Evolutionary conservation across 2,797 vertebrate genomes (phyloP), one percentile per base, ranked within the genome.

Genomic region (Corythornis leucogaster): DNA sequence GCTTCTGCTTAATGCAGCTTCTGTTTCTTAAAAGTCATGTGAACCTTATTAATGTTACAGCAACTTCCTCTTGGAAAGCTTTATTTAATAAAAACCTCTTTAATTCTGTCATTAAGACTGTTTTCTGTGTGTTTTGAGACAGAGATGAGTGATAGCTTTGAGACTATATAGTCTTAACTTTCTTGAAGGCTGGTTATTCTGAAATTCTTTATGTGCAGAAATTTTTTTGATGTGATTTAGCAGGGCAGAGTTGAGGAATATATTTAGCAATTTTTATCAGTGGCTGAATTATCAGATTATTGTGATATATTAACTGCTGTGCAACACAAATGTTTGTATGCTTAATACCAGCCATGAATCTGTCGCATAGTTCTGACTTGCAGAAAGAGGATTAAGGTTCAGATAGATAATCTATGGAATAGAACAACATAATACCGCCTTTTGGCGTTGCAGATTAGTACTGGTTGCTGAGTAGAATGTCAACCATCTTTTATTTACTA

Each of bases 361-460:
- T 94, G 46, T 62, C 1, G 0, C 48, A 69, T 30, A 55, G 55
- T 64, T 86, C 75, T 76, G 57, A 69, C 53, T 73, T 0, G 1
- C 31, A 53, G 81, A 76, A 91, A 88, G 91, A 91, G 33, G 87
- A 93, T 96, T 94, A 82, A 63, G n/a, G 61, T 89, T 92, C 76
- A 57, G 46, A 75, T 71, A 33, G 76, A 71, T 94, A 46, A 89
- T 90, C 68, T 85, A 6, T 2, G 15, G 73, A 54, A 26, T 30
- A 80, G 33, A 70, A 64, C 38, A 89, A 45, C 31, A 33, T 77
- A 93, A 76, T 79, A 15, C 62, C 77, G 61, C 38, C 82, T 87
- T 91, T 76, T 80, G 85, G 73, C 73, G 50, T 45, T 68, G 64
- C 46, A 26, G 8, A 50, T 48, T 43, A 61, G 31, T 55, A 40